phyloP scores from a whole-genome alignment of 2,113 vertebrate genomes.

The Copsychus sechellarum region DNA sequence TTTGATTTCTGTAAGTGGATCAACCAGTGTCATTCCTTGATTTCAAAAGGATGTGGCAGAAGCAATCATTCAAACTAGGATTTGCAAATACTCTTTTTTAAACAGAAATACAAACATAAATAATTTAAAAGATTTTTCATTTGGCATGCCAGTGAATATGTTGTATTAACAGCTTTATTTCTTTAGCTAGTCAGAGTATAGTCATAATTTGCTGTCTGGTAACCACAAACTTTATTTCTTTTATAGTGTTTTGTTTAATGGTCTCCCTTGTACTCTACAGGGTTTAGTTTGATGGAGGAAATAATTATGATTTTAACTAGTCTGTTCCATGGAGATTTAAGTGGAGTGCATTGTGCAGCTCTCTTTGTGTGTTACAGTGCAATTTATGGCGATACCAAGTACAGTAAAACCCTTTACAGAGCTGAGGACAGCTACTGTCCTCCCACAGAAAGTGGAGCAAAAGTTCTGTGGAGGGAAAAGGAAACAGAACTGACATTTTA shows the following conservation, averaged over 20 bases:
- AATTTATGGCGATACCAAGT: slow-evolving; percentile 2
- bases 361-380: neutral
- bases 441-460: neutral
- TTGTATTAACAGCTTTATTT: slow-evolving; percentile 20
- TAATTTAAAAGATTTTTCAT: neutral
- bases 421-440: slow-evolving; percentile 38
- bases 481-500: slow-evolving; percentile 9
- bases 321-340: slow-evolving; percentile 18
- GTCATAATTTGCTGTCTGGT: slow-evolving; percentile 43
- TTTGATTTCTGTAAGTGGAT: neutral
- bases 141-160: neutral
- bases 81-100: neutral
- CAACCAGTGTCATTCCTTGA: neutral
- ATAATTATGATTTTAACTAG: slow-evolving; percentile 54
- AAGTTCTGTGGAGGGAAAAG: neutral
- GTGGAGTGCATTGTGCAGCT: neutral
- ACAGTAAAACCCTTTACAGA: slow-evolving; percentile 21
- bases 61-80: neutral
- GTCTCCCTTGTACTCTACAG: slow-evolving; percentile 42
- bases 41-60: neutral
- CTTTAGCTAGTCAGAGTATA: slow-evolving; percentile 20
- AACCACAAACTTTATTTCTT: slow-evolving; percentile 41
- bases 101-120: neutral
- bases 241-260: slow-evolving; percentile 45
- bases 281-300: slow-evolving; percentile 55